Percentiles rank a stretch among this genome's conserved stretches.
Evolutionary conservation across 2,888 invertebrate genomes (phyloP).

Genomic region (Crematogaster levior): DNA sequence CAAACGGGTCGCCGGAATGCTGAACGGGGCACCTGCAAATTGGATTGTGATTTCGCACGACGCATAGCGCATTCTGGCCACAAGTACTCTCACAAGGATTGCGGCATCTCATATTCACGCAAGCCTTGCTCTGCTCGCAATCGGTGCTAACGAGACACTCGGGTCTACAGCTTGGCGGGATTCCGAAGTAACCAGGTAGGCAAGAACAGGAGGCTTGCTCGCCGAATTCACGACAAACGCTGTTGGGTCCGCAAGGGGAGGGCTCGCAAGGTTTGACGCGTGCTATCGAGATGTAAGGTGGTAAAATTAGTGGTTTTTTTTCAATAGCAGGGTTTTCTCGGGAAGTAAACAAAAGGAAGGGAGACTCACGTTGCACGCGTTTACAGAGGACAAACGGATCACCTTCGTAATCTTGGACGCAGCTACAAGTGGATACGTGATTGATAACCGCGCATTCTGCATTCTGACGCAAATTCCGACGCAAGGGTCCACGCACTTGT

Average conservation of each 20-base stretch:
- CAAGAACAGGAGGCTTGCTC: conserved; percentile 87
- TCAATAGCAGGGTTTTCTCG: not conserved
- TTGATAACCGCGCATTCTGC: conserved; percentile 92
- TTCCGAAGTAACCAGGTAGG: conserved; percentile 86
- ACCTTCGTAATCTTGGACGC: conserved; percentile 87
- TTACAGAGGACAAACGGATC: conserved; percentile 87
- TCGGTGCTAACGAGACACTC: conserved; percentile 87
- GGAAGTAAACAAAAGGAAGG: not conserved
- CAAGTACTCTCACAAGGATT: conserved; percentile 88
- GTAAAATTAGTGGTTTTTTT: conserved; percentile 41
- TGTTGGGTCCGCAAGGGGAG: conserved; percentile 86
- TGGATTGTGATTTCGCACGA: conserved; percentile 88
- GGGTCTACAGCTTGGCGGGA: conserved; percentile 86
- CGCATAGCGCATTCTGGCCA: conserved; percentile 87
- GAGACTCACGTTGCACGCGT: conserved; percentile 80
- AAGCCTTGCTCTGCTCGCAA: conserved; percentile 87
- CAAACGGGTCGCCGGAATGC: conserved; percentile 87
- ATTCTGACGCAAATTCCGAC: conserved; percentile 91
- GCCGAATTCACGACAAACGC: conserved; percentile 86
- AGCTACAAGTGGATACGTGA: conserved; percentile 89
- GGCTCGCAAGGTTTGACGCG: conserved; percentile 84
- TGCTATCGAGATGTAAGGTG: conserved; percentile 55
- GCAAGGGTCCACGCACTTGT: conserved; percentile 94
- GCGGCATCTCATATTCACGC: conserved; percentile 87
- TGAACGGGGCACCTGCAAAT: conserved; percentile 87